phyloP scores from a whole-genome alignment of 2,888 invertebrate species.

The Esperia sulphurella region DNA sequence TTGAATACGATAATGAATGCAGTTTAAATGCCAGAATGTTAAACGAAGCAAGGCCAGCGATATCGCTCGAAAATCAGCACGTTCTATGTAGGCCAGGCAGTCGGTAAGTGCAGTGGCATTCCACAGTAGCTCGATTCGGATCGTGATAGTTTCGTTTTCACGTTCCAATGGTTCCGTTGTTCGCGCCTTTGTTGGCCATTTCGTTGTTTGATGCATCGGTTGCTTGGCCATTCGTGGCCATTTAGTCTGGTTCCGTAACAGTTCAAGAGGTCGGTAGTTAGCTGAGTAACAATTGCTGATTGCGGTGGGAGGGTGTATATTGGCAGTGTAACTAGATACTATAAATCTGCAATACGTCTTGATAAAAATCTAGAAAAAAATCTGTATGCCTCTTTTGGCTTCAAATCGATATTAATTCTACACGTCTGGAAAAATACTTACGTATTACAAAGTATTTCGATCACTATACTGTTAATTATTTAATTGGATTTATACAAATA shows the following conservation, averaged over 20 bases:
- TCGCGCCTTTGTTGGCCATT: constrained; percentile 54
- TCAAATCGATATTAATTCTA: no score
- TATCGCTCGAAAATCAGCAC: constrained; percentile 70
- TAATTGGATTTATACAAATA: no score
- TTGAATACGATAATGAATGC: constrained; percentile 50
- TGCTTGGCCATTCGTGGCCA: constrained; percentile 32
- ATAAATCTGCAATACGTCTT: no score
- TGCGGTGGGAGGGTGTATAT: no score
- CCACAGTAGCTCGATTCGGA: constrained; percentile 64
- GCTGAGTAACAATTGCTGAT: constrained; percentile 14
- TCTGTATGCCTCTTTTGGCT: no score
- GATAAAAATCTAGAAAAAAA: no score
- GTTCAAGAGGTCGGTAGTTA: constrained; percentile 46
- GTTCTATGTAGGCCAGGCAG: constrained; percentile 62
- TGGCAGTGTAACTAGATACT: no score
- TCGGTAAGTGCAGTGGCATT: constrained; percentile 53
- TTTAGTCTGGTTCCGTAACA: constrained; percentile 33
- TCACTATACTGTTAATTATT: no score
- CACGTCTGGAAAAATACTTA: no score
- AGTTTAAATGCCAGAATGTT: constrained; percentile 65
- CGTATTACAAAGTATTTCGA: no score
- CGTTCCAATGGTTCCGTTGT: constrained; percentile 60
- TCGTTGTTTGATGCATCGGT: constrained; percentile 37
- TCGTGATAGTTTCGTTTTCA: constrained; percentile 72
- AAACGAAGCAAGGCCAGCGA: constrained; percentile 61